Conservation (phyloP, 1,140 invertebrate species). For the Platorchestia sp. region DNA sequence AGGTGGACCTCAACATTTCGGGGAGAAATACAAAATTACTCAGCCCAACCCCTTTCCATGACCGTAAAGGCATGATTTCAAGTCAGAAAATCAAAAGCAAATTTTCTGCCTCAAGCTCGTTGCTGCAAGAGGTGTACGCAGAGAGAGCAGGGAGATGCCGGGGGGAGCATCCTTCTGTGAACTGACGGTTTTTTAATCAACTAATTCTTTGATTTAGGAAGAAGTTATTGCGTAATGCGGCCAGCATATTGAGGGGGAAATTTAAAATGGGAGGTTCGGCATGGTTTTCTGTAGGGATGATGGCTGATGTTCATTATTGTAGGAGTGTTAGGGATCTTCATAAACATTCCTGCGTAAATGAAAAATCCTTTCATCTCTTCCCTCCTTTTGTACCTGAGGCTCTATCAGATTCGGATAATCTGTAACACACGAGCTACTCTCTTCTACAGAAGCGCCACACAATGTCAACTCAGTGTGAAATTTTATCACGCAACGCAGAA, state of each 20-base stretch:
- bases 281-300: no score
- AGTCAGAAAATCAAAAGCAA: background rate
- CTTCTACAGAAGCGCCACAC: no score
- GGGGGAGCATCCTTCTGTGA: background rate
- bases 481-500: no score
- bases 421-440: no score
- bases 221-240: background rate
- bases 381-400: no score
- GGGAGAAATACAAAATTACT: background rate
- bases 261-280: background rate
- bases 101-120: background rate
- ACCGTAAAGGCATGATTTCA: background rate
- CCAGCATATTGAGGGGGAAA: background rate
- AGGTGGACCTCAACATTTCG: no score
- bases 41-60: background rate
- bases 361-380: no score
- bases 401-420: no score
- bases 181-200: background rate
- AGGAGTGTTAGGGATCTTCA: no score
- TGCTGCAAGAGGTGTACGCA: background rate
- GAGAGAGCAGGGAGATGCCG: background rate
- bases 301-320: no score
- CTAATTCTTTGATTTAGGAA: background rate
- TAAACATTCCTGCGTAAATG: no score
- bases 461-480: no score